Conservation (phyloP, 2,888 invertebrate species). For the Diaprepes abbreviatus region DNA sequence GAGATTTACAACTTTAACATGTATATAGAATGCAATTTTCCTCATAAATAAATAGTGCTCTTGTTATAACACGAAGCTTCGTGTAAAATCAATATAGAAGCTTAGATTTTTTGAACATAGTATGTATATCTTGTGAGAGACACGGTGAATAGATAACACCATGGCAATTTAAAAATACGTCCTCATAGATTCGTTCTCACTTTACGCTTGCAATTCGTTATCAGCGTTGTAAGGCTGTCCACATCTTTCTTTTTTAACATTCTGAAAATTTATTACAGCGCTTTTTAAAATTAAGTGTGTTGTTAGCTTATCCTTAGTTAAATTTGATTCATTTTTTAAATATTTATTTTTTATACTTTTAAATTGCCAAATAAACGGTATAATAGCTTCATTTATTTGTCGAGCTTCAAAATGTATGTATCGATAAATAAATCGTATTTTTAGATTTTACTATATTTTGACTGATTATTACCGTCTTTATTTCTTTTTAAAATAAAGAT, state of each 20-base stretch:
- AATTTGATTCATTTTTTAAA: slow-evolving; percentile 8
- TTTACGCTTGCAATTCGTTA: slow-evolving; percentile 20
- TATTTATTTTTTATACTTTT: neutral
- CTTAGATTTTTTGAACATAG: neutral
- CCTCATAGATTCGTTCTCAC: slow-evolving; percentile 12
- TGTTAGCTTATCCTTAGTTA: slow-evolving; percentile 5
- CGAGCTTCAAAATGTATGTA: too few species aligned
- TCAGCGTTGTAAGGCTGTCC: slow-evolving; percentile 19
- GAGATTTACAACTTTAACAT: too few species aligned
- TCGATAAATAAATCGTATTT: too few species aligned
- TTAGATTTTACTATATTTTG: too few species aligned
- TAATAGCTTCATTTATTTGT: too few species aligned
- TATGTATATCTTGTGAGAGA: neutral
- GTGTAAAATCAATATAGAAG: neutral
- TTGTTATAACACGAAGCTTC: neutral
- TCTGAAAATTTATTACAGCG: slow-evolving; percentile 10
- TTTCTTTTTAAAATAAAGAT: too few species aligned
- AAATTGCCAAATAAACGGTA: neutral
- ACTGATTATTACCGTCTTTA: too few species aligned
- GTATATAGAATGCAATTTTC: too few species aligned
- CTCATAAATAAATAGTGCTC: too few species aligned
- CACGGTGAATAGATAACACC: slow-evolving; percentile 1
- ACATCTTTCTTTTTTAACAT: slow-evolving; percentile 16
- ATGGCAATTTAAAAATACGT: slow-evolving; percentile 18
- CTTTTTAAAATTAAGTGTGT: slow-evolving; percentile 14